phyloP scores from a whole-genome alignment of 2,888 invertebrate species.

The Drosophila niveifrons region DNA sequence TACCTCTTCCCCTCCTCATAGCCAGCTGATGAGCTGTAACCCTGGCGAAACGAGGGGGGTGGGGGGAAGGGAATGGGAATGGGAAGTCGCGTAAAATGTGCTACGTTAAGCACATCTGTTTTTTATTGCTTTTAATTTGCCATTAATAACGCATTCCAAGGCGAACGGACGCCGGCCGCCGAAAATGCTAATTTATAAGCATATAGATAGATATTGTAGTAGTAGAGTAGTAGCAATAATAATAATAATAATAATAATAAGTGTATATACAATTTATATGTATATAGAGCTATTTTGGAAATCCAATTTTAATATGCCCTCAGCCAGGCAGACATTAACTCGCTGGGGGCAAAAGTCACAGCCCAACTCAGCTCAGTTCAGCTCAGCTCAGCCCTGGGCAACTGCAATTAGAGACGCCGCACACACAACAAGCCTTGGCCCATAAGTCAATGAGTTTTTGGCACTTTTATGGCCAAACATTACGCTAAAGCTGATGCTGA shows the following conservation, averaged over 20 bases:
- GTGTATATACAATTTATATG: conserved; percentile 10
- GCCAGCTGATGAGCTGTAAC: conserved; percentile 65
- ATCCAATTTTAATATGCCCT: conserved; percentile 71
- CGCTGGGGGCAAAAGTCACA: conserved; percentile 26
- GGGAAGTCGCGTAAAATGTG: conserved; percentile 70
- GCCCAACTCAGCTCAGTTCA: too few species aligned
- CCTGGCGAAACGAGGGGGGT: conserved; percentile 5
- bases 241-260: conserved; percentile 30
- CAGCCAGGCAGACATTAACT: conserved; percentile 49
- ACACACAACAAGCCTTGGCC: conserved; percentile 35
- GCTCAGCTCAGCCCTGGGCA: neutral
- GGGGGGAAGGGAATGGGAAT: neutral
- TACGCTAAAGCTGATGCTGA: neutral
- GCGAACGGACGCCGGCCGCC: conserved; percentile 60
- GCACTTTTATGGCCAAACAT: conserved; percentile 77
- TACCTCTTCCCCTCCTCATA: conserved; percentile 4
- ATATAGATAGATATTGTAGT: conserved; percentile 64
- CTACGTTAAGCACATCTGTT: conserved; percentile 84
- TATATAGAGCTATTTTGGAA: conserved; percentile 39
- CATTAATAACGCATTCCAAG: conserved; percentile 83
- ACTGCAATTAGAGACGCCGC: conserved; percentile 51
- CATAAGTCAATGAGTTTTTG: conserved; percentile 83
- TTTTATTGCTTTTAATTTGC: conserved; percentile 85
- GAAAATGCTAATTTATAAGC: conserved; percentile 76
- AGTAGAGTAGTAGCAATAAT: conserved; percentile 53